Evolutionary conservation across 2,888 invertebrate genomes (phyloP).

Genomic region (Andrena chrysosceles): DNA sequence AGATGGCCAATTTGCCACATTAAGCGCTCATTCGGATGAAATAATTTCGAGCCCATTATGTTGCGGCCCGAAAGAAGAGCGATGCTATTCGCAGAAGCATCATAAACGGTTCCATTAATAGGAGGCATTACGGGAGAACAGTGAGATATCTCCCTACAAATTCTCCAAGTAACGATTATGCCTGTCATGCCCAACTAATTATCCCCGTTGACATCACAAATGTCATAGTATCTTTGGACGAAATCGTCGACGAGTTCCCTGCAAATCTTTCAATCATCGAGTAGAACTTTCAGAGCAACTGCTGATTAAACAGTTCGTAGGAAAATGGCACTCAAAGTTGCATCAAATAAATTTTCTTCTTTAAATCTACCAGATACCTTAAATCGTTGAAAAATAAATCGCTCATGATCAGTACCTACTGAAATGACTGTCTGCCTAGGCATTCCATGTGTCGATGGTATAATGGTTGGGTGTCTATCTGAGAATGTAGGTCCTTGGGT

Average conservation of each 20-base stretch:
- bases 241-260: neutral
- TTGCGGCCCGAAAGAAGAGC: constrained; percentile 11
- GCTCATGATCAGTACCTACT: no score
- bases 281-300: constrained; percentile 15
- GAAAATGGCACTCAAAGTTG: no score
- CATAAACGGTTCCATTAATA: constrained; percentile 35
- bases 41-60: constrained; percentile 16
- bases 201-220: constrained; percentile 15
- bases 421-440: no score
- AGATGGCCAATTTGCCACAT: neutral
- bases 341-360: no score
- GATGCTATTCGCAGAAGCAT: constrained; percentile 30
- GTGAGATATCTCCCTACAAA: constrained; percentile 30
- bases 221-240: constrained; percentile 14
- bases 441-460: no score
- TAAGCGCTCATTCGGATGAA: neutral
- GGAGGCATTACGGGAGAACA: neutral
- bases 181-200: constrained; percentile 30
- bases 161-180: constrained; percentile 41
- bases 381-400: no score
- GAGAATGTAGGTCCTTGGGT: no score
- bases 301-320: constrained; percentile 1
- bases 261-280: neutral
- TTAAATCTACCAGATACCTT: no score
- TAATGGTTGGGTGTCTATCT: no score